Base-by-base conservation (phyloP, 1,140 invertebrate genomes). In the Leptopilina clavipes region DNA sequence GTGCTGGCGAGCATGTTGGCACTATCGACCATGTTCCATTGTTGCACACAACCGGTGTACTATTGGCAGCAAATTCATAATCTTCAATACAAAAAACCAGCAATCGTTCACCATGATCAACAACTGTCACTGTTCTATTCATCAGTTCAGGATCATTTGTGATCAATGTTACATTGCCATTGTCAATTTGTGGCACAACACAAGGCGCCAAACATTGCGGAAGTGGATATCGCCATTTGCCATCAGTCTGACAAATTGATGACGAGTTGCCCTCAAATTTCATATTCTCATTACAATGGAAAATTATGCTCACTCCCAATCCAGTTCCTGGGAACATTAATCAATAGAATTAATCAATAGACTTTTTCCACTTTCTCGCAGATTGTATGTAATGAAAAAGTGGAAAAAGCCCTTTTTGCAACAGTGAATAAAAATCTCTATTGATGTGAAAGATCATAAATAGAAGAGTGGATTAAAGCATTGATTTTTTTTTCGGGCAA, bases 21-120 rank as follows among this genome's bases (percentile, higher is more conserved):
- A 98, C 95, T 81, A 97, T 95, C 0, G 95, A 95, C 97, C 98
- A 99, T 0, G 97, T 98, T 9, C 98, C 98, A 86, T 99, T 99
- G 85, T 97, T 95, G 85, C 98, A 99, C 0, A 93, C 93, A 0
- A 96, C 93, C 0, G 95, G 93, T 0, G 93, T 93, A 59, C 93
- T 93, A 81, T 94, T 95, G 8, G 94, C 93, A 7, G 94, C 92
- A 70, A 98, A 95, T 86, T 99, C 98, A 83, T 97, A 98, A 81
- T 97, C 94, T 74, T 94, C 91, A 74, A 97, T 94, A 85, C 98
- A 99, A 59, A 94, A 93, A 0, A 99, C 96, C 18, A 94, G 91
- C 31, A 99, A 92, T n/a, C 93, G 92, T 76, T 95, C 94, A 17
- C 96, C 97, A 86, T 99, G 97, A 71, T 94, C 93, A 0, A 98